Base-by-base conservation (phyloP, 2,797 vertebrate species). In the Pelochelys cantorii region DNA sequence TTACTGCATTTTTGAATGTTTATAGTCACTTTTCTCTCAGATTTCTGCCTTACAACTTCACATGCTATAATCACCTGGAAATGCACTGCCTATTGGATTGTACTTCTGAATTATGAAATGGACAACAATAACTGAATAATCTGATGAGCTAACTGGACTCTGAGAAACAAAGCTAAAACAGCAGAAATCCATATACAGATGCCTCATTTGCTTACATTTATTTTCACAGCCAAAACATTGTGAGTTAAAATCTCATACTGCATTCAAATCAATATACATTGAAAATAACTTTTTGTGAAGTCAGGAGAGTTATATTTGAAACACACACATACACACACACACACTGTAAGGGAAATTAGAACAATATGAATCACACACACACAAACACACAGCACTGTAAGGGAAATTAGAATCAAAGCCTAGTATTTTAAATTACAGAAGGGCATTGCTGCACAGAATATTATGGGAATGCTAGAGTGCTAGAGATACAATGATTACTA, bases 1-100 rank as follows among this genome's bases (percentile, higher is more conserved):
- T 96, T 93, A 87, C 48, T 93, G 80, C n/a, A 55, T 86, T 96
- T 55, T 81, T 91, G 17, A 89, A n/a, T 88, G 78, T 85, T 77
- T 92, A 59, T 1, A 88, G 31, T 80, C 54, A 93, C 3, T 79
- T 95, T 92, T 95, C 82, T 27, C 93, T 90, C 74, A 85, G 79
- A 89, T 9, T 93, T 86, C 22, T 85, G 34, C 14, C 42, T 93
- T 14, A 78, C 22, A 91, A 56, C 54, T 82, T 94, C 95, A 96
- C 59, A 62, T 60, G 56, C 56, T 88, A 52, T 77, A 93, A 85
- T 91, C 77, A 89, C 65, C 34, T 80, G 37, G n/a, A 96, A 81
- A 77, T 42, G 10, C n/a, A 68, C 60, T 13, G 11, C 59, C 87
- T 93, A 25, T 59, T 92, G 18, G 80, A 34, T 89, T 3, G 94